Evolutionary conservation across 2,113 vertebrate genomes (phyloP), one percentile per base, ranked within the genome.

Genomic region (Toxotes jaculatrix): DNA sequence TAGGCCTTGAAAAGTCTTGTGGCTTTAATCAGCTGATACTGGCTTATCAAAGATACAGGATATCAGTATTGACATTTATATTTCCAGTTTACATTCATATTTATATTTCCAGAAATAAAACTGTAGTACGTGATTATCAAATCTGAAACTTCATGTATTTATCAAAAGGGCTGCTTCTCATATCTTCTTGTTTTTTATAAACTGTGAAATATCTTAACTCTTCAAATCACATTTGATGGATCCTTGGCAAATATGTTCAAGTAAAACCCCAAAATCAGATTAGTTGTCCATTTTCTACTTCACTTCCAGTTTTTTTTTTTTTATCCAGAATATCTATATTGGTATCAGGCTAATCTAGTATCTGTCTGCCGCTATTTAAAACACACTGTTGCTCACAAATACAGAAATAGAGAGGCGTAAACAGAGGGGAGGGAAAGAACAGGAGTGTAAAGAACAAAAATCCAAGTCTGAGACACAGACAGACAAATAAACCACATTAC

Each of bases 401-500:
- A 74, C 67, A 85, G 74, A 84, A 82, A 91, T 68, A 85, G 79
- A 85, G 16, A 80, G 47, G 51, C 72, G 67, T 38, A 69, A 81
- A 77, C 17, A 10, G 21, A 75, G 19, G 62, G 70, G 70, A 65
- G 36, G 77, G 74, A 55, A 77, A 59, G 40, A 74, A 57, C 23
- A 57, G 6, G 78, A 74, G 64, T 70, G 73, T 43, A 80, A 86
- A 87, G 77, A 77, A 21, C 31, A 77, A 66, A 86, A 80, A 74
- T 77, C 55, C 72, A 74, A 87, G 40, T 73, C 74, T 61, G 49
- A 76, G 73, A 86, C 65, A 87, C 31, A 84, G 77, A 86, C 70
- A 68, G 74, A 80, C 27, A 85, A 85, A 86, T 86, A 85, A 83
- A 88, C 80, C 32, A 77, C 76, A 66, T 65, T 60, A 80, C n/a